Evolutionary conservation across 2,113 vertebrate genomes (phyloP), one percentile per base, ranked within the genome.

Genomic region (Scolopax mira): DNA sequence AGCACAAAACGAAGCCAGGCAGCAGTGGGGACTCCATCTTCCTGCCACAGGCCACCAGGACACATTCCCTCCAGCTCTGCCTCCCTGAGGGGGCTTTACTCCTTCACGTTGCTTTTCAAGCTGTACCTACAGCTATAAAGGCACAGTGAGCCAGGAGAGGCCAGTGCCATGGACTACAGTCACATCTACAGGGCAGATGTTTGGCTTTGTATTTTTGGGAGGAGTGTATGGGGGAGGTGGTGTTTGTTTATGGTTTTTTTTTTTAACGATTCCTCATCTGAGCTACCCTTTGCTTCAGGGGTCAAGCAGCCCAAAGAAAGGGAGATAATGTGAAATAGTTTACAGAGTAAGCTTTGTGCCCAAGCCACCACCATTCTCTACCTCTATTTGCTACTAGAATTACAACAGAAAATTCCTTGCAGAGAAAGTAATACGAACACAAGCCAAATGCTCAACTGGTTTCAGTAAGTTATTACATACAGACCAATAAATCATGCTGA

Each of bases 51-150:
- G 62, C 54, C 10, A 27, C 0, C 1, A 22, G 37, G 27, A 16
- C 18, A 1, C 12, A 1, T 15, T 39, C 60, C 16, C 37, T 11
- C 25, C 2, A 2, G 16, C 18, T 15, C 39, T 41, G 66, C 46
- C 15, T 30, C 28, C 1, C 30, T 11, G 35, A 41, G 16, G 30
- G 17, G 6, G 13, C 24, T 39, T n/a, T 30, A 41, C 28, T 54
- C 22, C 17, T 22, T 37, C 11, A 33, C 48, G 16, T 1, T 23
- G 41, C 17, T 6, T 18, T 54, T 54, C 25, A 23, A 18, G 14
- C 57, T 2, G 0, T 11, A 27, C 4, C 3, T 3, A 25, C 8
- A 16, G 64, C 58, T 48, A 2, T 4, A 48, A 35, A 1, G 4
- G 33, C 12, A 27, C 4, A 13, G 41, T 6, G 11, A 33, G 18